Evolutionary conservation across 2,113 vertebrate species (phyloP).

Genomic region (Mellivora capensis): DNA sequence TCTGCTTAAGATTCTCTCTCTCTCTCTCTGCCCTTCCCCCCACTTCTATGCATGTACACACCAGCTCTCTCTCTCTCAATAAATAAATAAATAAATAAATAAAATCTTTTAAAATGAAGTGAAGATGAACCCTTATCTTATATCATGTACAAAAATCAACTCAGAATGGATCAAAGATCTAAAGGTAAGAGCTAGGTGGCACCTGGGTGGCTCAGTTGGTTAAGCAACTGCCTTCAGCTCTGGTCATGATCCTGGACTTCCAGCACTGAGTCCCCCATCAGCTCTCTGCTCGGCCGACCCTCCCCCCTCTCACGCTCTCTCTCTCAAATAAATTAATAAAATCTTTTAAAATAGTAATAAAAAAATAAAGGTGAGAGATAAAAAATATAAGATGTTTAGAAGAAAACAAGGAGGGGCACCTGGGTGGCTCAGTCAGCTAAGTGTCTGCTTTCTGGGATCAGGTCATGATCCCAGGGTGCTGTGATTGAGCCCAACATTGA

Average conservation of each 20-base stretch:
- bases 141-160: background rate
- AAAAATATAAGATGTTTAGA: background rate
- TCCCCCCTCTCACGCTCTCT: too few species aligned
- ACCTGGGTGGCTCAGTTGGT: too few species aligned
- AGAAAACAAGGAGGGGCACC: too few species aligned
- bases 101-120: background rate
- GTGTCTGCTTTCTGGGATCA: background rate
- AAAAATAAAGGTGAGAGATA: background rate
- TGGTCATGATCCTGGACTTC: too few species aligned
- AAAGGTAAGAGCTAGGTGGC: background rate
- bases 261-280: too few species aligned
- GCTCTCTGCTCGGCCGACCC: too few species aligned
- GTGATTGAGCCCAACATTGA: background rate
- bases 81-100: background rate
- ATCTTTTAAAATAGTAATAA: too few species aligned
- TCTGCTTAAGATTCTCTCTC: background rate
- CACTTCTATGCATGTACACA: background rate
- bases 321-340: too few species aligned
- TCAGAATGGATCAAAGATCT: background rate
- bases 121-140: background rate
- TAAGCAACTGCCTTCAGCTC: too few species aligned
- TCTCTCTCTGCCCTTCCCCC: too few species aligned
- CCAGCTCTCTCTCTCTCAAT: background rate
- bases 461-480: background rate
- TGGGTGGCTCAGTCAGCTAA: too few species aligned